A percentile compares a stretch with the other conserved stretches of the same genome.
These are phyloP conservation scores for Apostichopus japonicus DNA, from an alignment of 35 echinoderm and acorn worm genomes.

Conservation along the genomic window DNA sequence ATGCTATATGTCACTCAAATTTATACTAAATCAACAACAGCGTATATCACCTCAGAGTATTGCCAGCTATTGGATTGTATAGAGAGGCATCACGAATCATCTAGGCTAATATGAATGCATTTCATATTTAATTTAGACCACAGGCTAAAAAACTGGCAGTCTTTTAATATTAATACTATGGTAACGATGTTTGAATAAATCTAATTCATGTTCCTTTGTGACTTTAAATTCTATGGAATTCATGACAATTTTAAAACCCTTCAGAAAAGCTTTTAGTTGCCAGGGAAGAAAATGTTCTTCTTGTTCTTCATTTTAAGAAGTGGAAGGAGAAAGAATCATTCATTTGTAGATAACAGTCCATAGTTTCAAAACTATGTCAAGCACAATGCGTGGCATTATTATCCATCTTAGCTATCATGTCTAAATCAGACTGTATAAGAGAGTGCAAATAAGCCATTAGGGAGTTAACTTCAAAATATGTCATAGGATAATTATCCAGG, in stretches of 20 bases:
- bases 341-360: not conserved
- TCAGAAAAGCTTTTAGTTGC: not conserved
- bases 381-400: not conserved
- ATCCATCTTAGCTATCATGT: not conserved
- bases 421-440: not conserved
- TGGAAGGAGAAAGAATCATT: not conserved
- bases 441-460: not conserved
- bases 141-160: too few relatives aligned
- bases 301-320: not conserved
- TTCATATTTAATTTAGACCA: too few relatives aligned
- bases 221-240: not conserved
- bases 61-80: not conserved
- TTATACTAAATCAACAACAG: not conserved
- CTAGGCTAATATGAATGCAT: too few relatives aligned
- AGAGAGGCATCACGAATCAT: too few relatives aligned
- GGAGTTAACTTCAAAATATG: not conserved
- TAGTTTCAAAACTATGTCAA: slow-evolving; percentile 1
- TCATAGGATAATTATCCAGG: not conserved
- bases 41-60: not conserved
- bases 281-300: not conserved
- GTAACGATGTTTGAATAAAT: not conserved
- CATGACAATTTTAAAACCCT: not conserved
- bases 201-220: not conserved
- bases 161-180: not conserved
- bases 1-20: not conserved